Conservation (phyloP, 1,140 invertebrate species). For the Macrocentrus cingulum region DNA sequence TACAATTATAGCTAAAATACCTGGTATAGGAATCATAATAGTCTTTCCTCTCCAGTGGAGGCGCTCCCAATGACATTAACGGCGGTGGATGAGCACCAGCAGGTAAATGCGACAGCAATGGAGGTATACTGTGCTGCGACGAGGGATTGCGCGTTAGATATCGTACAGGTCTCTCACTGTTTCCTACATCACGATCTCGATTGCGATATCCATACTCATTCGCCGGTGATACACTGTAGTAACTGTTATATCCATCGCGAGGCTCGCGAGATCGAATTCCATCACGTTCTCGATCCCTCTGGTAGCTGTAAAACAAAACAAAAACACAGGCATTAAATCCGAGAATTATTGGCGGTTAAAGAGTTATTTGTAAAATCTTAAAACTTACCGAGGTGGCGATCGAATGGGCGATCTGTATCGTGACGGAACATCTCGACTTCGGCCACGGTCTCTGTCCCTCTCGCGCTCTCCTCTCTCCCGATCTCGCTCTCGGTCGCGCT, state of each 20-base stretch:
- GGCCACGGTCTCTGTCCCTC: constrained; percentile 27
- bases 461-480: constrained; percentile 33
- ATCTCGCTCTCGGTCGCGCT: constrained; percentile 30
- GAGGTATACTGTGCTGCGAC: constrained; percentile 45
- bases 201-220: constrained; percentile 54
- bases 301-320: constrained; percentile 45
- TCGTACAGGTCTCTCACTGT: constrained; percentile 43
- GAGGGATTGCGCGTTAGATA: constrained; percentile 46
- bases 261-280: constrained; percentile 47
- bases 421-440: constrained; percentile 39
- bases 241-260: constrained; percentile 46
- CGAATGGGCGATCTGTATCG: constrained; percentile 59
- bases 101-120: constrained; percentile 41
- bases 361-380: no score
- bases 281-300: constrained; percentile 53
- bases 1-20: constrained; percentile 60
- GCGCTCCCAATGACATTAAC: constrained; percentile 34
- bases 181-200: constrained; percentile 48
- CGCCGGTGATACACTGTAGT: constrained; percentile 47
- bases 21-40: constrained; percentile 62
- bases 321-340: constrained; percentile 4
- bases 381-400: constrained; percentile 58
- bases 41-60: constrained; percentile 58
- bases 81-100: constrained; percentile 40
- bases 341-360: no score